phyloP scores from a whole-genome alignment of 2,113 vertebrate genomes.

The Cygnus atratus region DNA sequence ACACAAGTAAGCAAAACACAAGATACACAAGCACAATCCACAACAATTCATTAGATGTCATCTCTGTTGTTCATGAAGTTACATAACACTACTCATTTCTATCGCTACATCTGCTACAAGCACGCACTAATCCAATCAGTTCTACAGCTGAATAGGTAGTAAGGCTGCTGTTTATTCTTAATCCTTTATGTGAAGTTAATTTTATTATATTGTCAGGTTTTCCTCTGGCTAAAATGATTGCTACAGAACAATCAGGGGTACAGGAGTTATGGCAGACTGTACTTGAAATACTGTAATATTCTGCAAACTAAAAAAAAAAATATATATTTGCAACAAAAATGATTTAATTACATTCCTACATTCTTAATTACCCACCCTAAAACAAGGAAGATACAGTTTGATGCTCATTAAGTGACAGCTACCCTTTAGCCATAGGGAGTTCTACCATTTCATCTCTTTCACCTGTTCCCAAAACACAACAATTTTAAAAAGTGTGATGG shows the following conservation, averaged over 20 bases:
- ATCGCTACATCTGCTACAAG: constrained; percentile 2
- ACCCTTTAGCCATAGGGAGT: not conserved
- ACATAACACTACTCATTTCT: not conserved
- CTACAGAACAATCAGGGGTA: not conserved
- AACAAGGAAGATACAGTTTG: not conserved
- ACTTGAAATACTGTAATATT: not conserved
- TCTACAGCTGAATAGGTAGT: not conserved
- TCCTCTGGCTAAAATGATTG: not conserved
- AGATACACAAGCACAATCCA: not conserved
- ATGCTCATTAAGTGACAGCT: not conserved
- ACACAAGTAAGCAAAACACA: not conserved
- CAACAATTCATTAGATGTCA: not conserved
- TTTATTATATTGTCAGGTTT: not conserved
- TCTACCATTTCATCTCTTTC: not conserved
- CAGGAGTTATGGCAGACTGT: not conserved
- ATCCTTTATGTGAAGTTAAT: constrained; percentile 16
- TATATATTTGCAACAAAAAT: not conserved
- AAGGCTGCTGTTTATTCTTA: constrained; percentile 1
- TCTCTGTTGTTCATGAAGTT: not conserved
- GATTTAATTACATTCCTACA: not conserved
- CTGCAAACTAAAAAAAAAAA: not conserved
- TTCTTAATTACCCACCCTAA: not conserved
- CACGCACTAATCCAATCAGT: not conserved
- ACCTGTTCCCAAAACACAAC: not conserved
- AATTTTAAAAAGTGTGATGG: not conserved